Base-by-base conservation (phyloP, 2,888 invertebrate species). In the Fabriciana adippe region DNA sequence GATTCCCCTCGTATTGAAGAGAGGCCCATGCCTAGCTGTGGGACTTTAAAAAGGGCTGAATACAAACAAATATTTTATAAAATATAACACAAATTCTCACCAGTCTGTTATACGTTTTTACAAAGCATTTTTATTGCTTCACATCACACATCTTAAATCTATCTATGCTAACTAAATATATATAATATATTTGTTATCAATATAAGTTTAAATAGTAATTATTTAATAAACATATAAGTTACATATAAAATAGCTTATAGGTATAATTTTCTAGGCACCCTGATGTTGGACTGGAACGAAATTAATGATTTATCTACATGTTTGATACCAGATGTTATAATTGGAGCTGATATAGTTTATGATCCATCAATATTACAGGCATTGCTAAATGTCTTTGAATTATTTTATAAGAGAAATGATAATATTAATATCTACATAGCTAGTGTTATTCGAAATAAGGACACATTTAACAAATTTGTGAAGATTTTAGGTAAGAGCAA, bases 381-480 rank as follows among this genome's bases (percentile, higher is more conserved):
- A 18, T 80, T 92, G 13, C 83, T 86, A 72, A 83, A 85, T 72
- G 82, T 87, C 16, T 71, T 92, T 11, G 66, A 81, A 66, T 71
- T 59, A 26, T 86, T 89, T 55, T 82, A 80, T 54, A 66, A 74
- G 0, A 85, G 75, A 74, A 91, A 91, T 77, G 78, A 74, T 18
- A 8, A 79, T 53, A 68, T 90, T 51, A 79, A 83, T 72, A 79
- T 89, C 35, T 90, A 81, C 69, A 87, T 92, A 73, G 86, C 87
- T 48, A 87, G 87, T 77, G 79, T 89, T 56, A 82, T 96, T 72
- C 89, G 96, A 74, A 96, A 96, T 87, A 85, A 92, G 76, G 87
- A 93, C 1, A 96, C 96, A 1, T 87, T 95, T 72, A 76, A 87
- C 4, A 76, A 81, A 31, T 96, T 96, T 86, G 80, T 95, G 55